A percentile compares a stretch with the other conserved stretches of the same genome.
These are phyloP conservation scores for Muscicapa adusta DNA, from an alignment of 2,113 vertebrate species.

Conservation along the genomic window DNA sequence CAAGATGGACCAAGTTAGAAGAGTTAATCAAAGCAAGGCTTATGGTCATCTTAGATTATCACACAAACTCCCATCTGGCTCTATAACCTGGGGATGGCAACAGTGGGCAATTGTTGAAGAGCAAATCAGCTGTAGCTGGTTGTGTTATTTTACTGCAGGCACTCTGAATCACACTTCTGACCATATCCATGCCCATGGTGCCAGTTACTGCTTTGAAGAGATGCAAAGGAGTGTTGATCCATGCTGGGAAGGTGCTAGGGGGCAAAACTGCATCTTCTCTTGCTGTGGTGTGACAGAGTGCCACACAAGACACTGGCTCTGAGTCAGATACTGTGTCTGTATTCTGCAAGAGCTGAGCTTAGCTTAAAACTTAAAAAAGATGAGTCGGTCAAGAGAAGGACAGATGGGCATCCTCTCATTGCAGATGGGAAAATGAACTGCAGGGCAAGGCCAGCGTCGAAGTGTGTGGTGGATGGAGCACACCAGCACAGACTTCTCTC, in stretches of 20 bases:
- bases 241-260: background rate
- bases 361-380: background rate
- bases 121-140: background rate
- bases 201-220: background rate
- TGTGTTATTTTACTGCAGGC: background rate
- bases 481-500: background rate
- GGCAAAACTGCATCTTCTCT: background rate
- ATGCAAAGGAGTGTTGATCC: background rate
- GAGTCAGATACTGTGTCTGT: accelerated
- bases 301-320: background rate
- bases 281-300: background rate
- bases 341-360: background rate
- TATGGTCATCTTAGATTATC: background rate
- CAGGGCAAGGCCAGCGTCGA: background rate
- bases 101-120: background rate
- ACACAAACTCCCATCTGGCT: background rate
- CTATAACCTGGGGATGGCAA: background rate
- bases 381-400: background rate
- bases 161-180: background rate
- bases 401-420: background rate
- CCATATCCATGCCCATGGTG: background rate
- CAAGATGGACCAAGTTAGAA: background rate
- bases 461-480: background rate
- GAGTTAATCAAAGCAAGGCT: background rate
- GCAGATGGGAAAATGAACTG: background rate